Percentiles rank a stretch among this genome's conserved stretches.
Evolutionary conservation across 2,888 invertebrate species (phyloP).

Genomic region (Scrobipalpa atriplicella): DNA sequence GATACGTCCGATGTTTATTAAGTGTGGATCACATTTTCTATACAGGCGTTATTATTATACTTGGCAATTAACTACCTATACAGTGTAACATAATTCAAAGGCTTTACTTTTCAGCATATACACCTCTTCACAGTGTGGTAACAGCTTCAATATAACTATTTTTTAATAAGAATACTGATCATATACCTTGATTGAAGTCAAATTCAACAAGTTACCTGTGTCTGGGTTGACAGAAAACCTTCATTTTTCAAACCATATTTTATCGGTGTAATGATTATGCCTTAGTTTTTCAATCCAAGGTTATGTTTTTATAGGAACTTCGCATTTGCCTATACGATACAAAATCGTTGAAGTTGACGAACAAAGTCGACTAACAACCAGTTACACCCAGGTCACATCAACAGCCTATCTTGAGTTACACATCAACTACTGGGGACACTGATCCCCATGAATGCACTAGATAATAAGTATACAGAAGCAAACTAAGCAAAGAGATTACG

Average conservation of each 20-base stretch:
- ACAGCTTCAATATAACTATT: constrained; percentile 36
- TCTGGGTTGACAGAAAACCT: constrained; percentile 3
- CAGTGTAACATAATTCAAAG: constrained; percentile 33
- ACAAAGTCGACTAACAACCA: constrained; percentile 46
- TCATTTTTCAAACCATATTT: not conserved
- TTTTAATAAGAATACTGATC: not conserved
- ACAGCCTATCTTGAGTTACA: constrained; percentile 61
- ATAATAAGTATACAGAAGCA: constrained; percentile 50
- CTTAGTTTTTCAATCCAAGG: not conserved
- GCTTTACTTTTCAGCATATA: constrained; percentile 60
- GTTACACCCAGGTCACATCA: constrained; percentile 82
- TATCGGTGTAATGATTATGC: no score
- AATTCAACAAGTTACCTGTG: constrained; percentile 10
- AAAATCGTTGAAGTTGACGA: constrained; percentile 47
- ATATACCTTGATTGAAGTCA: not conserved
- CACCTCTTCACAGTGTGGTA: constrained; percentile 44
- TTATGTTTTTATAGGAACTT: not conserved
- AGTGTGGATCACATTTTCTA: not conserved
- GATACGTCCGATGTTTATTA: not conserved
- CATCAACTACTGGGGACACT: constrained; percentile 54
- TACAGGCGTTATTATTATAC: constrained; percentile 3
- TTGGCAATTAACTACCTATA: constrained; percentile 5
- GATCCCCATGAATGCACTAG: constrained; percentile 63
- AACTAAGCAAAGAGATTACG: constrained; percentile 45
- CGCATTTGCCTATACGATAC: not conserved